Evolutionary conservation across 2,888 invertebrate species (phyloP).

Genomic region (Sceliomorpha sp.): DNA sequence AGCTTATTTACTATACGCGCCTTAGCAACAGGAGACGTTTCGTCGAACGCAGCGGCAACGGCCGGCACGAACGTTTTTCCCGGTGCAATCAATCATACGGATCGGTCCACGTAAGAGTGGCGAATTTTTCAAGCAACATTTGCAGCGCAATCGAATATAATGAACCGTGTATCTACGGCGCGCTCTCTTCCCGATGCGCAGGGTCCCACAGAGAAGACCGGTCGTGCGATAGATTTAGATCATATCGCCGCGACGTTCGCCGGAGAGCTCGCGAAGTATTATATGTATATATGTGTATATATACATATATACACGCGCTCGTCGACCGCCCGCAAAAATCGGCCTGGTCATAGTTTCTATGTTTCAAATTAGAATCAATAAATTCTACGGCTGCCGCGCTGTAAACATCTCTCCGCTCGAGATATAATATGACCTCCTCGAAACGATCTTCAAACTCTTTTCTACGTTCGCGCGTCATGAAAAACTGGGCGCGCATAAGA

Average conservation of each 20-base stretch:
- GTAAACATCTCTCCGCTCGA: constrained; percentile 43
- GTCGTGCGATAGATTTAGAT: constrained; percentile 55
- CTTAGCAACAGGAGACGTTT: background rate
- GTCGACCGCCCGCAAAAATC: constrained; percentile 40
- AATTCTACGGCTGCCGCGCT: constrained; percentile 39
- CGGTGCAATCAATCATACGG: constrained; percentile 29
- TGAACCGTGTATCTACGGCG: constrained; percentile 50
- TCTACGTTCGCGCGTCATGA: too few relatives aligned
- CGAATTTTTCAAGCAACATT: constrained; percentile 26
- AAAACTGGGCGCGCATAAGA: too few relatives aligned
- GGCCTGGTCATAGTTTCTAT: constrained; percentile 35
- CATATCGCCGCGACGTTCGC: constrained; percentile 52
- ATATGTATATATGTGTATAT: constrained; percentile 14
- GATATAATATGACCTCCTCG: too few relatives aligned
- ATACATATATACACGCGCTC: constrained; percentile 2
- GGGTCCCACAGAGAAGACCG: constrained; percentile 57
- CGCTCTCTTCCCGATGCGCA: constrained; percentile 34
- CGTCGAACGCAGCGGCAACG: too few relatives aligned
- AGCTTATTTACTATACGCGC: too few relatives aligned
- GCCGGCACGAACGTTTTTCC: background rate
- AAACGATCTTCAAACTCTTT: too few relatives aligned
- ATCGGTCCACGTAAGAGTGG: constrained; percentile 23
- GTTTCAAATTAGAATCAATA: constrained; percentile 49
- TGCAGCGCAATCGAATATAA: constrained; percentile 55
- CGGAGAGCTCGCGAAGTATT: constrained; percentile 17